phyloP scores from a whole-genome alignment of 1,140 invertebrate genomes.

The Berghia stephanieae region DNA sequence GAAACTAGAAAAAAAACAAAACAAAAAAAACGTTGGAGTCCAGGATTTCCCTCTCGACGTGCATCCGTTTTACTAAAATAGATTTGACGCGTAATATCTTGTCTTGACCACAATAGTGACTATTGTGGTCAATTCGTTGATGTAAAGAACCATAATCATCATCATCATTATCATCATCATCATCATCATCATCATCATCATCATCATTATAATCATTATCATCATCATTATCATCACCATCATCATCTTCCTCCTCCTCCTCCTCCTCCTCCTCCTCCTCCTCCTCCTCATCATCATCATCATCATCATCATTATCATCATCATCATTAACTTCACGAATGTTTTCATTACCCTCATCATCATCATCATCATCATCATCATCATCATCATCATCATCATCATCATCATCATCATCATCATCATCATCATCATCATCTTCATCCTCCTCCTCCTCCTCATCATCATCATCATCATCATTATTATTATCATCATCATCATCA shows the following conservation, averaged over 20 bases:
- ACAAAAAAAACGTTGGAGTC: no score
- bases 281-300: no score
- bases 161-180: constrained; percentile 6
- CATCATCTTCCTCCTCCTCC: not conserved
- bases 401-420: not conserved
- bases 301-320: no score
- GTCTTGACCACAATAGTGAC: not conserved
- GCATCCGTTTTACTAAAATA: not conserved
- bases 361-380: no score
- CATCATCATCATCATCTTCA: no score
- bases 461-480: not conserved
- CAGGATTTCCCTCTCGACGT: not conserved
- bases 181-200: constrained; percentile 8
- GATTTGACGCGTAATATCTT: not conserved
- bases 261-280: constrained; percentile 7
- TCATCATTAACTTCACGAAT: no score
- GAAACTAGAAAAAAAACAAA: no score
- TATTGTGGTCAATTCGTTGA: not conserved
- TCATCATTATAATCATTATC: not conserved
- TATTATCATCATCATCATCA: not conserved
- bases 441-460: no score
- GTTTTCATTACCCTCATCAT: no score
- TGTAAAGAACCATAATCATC: no score
- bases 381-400: not conserved
- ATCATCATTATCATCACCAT: not conserved